These are phyloP conservation scores for Pegea sp. DNA, from an alignment of 23 tunicate genomes.

Conservation along the genomic window DNA sequence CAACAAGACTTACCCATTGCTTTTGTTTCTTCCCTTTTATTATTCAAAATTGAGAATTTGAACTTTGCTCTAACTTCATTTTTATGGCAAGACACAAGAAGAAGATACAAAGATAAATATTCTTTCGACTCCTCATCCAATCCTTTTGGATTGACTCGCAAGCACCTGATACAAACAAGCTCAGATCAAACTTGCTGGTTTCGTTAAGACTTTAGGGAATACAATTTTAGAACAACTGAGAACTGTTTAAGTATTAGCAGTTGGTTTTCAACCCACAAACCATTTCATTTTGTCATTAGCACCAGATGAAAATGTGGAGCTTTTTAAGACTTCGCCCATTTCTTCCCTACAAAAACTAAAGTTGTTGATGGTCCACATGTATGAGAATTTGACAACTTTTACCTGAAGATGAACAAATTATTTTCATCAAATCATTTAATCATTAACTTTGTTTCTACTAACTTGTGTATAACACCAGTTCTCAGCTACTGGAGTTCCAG, in stretches of 20 bases:
- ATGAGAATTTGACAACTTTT: conserved; percentile 96
- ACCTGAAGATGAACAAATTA: conserved; percentile 26
- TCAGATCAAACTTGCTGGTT: no score
- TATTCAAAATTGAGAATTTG: conserved; percentile 89
- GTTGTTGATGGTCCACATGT: conserved; percentile 98
- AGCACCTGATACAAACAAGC: conserved; percentile 78
- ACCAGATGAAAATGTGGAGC: conserved; percentile 89
- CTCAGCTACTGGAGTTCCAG: conserved; percentile 92
- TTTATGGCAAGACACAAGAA: conserved; percentile 91
- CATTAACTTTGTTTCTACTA: neutral
- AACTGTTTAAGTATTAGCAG: neutral
- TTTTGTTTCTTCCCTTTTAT: conserved; percentile 97
- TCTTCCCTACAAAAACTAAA: conserved; percentile 98
- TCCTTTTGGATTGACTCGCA: conserved; percentile 98
- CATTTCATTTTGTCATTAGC: conserved; percentile 95
- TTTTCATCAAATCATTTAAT: neutral
- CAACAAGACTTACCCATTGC: conserved; percentile 74
- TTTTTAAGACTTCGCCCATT: conserved; percentile 95
- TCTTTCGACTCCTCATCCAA: conserved; percentile 96
- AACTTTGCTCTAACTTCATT: conserved; percentile 97
- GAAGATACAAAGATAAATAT: conserved; percentile 77
- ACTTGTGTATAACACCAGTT: conserved; percentile 99
- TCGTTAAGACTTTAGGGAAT: neutral
- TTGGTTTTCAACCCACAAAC: conserved; percentile 5
- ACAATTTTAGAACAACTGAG: neutral